Conservation (phyloP, 2,797 vertebrate species). For the Melanotaenia parkinsoni region DNA sequence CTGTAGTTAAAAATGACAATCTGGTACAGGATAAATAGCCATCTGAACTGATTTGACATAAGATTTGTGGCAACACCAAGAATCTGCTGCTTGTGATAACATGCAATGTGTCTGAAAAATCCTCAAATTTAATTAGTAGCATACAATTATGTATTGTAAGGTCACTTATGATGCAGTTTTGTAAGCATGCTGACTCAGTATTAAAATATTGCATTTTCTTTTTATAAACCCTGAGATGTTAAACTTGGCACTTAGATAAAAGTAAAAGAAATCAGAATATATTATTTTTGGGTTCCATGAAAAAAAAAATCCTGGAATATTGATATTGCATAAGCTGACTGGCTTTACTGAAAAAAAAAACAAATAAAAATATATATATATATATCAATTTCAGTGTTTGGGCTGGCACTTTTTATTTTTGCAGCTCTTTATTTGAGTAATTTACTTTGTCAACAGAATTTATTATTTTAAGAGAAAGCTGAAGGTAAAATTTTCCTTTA, state of each 20-base stretch:
- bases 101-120: background rate
- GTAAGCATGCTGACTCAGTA: background rate
- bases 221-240: background rate
- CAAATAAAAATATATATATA: too few relatives aligned
- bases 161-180: background rate
- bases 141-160: background rate
- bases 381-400: background rate
- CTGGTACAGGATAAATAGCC: background rate
- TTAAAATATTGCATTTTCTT: slow-evolving; percentile 18
- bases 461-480: background rate
- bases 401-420: background rate
- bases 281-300: background rate
- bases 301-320: background rate
- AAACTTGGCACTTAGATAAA: background rate
- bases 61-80: background rate
- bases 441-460: background rate
- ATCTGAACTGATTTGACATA: background rate
- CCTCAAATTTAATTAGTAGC: background rate
- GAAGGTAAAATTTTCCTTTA: background rate
- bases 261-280: background rate
- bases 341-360: background rate
- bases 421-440: background rate
- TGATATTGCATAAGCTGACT: background rate
- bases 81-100: background rate
- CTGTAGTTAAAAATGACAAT: slow-evolving; percentile 10